Evolutionary conservation across 1,140 invertebrate species (phyloP).

Genomic region (Calliopsis andreniformis): DNA sequence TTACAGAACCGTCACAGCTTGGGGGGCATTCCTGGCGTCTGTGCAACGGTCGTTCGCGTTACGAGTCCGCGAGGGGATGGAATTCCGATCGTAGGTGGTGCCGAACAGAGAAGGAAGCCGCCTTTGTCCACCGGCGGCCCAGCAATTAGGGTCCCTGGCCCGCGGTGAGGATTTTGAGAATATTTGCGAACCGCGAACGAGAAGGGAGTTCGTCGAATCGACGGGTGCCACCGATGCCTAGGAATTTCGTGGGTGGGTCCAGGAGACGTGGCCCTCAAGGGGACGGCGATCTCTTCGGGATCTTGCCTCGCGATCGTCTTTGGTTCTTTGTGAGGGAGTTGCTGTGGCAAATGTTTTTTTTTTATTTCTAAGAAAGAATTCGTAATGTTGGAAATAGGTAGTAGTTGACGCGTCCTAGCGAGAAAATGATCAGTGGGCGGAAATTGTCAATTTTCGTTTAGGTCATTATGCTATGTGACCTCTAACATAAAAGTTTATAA

Average conservation of each 20-base stretch:
- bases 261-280: background rate
- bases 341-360: too few species aligned
- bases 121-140: constrained; percentile 50
- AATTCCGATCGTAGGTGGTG: constrained; percentile 57
- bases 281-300: background rate
- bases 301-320: background rate
- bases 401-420: too few species aligned
- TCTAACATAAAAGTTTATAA: too few species aligned
- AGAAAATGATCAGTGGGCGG: too few species aligned
- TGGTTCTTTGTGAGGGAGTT: too few species aligned
- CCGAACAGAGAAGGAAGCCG: constrained; percentile 24
- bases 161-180: constrained; percentile 61
- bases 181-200: constrained; percentile 44
- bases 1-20: constrained; percentile 41
- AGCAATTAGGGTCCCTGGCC: constrained; percentile 64
- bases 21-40: constrained; percentile 56
- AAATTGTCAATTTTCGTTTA: too few species aligned
- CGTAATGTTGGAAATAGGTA: too few species aligned
- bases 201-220: constrained; percentile 71
- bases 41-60: background rate
- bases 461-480: too few species aligned
- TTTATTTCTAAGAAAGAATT: too few species aligned
- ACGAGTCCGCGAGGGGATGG: constrained; percentile 2
- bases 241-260: constrained; percentile 70
- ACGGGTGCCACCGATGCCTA: constrained; percentile 57